Percentiles rank a stretch among this genome's conserved stretches.
Conservation (phyloP, 2,113 vertebrate species). For the Carlito syrichta region DNA sequence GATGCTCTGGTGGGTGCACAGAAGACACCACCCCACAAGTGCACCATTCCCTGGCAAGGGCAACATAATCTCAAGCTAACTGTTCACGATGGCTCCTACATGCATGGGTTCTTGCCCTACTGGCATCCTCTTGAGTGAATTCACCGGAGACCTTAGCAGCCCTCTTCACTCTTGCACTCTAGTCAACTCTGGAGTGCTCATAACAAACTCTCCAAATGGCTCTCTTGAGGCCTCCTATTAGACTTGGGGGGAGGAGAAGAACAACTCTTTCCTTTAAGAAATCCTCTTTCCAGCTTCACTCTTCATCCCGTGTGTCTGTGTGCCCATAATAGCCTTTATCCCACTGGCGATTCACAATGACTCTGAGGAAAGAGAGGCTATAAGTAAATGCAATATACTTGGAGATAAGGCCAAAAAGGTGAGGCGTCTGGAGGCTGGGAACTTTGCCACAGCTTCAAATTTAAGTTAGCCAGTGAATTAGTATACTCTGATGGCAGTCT, state of each 20-base stretch:
- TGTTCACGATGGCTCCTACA: neutral
- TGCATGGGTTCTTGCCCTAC: neutral
- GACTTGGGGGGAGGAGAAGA: neutral
- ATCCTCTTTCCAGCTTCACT: neutral
- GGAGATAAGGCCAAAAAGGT: neutral
- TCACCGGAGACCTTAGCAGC: neutral
- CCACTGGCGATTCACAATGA: neutral
- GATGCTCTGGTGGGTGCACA: neutral
- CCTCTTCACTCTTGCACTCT: neutral
- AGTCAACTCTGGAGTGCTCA: neutral
- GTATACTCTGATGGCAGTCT: neutral
- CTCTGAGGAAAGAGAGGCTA: neutral
- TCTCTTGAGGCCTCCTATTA: neutral
- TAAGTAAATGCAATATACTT: neutral
- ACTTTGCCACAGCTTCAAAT: neutral
- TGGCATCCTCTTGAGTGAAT: neutral
- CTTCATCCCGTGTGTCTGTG: neutral
- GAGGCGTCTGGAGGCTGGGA: neutral
- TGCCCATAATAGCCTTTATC: neutral
- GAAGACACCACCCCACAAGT: neutral
- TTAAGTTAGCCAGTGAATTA: neutral
- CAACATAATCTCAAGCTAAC: neutral
- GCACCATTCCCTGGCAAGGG: neutral
- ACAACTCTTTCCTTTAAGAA: neutral
- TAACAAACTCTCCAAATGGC: neutral